Base-by-base conservation (phyloP, 2,113 vertebrate species). In the Thunnus thynnus region DNA sequence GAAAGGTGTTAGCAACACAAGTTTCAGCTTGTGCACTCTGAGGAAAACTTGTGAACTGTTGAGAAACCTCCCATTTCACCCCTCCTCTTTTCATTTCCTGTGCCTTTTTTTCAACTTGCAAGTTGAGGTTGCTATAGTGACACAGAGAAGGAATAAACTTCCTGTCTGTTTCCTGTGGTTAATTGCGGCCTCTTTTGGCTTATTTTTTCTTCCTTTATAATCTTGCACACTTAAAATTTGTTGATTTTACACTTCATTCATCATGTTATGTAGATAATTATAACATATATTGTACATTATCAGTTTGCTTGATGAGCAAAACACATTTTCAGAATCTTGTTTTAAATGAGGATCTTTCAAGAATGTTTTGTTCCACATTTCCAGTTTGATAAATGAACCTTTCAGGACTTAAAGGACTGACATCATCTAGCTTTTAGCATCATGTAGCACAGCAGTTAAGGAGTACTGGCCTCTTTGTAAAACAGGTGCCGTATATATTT, bases 31-130 rank as follows among this genome's bases (percentile, higher is more conserved):
- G 72, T 78, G 13, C 48, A 54, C 67, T 72, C 44, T 41, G 71
- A 89, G 48, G 47, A 71, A 86, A 84, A 80, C 72, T 73, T 83
- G 72, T 81, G 64, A 87, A 85, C 57, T 13, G 69, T 82, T 85
- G 46, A 82, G 64, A 85, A 84, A 71, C 79, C 85, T 79, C 70
- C 61, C 47, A 55, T 44, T 76, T 62, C 41, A 62, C 89, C 86
- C 89, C 88, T 77, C 85, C 86, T 78, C 74, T 80, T 82, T 77
- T 92, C 88, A 89, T 92, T 94, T 94, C 93, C 93, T 92, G 84
- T 89, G 64, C 58, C n/a, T 63, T 32, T 80, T 65, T 72, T 76
- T 63, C 8, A 64, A 32, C 22, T 72, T 72, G 58, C 72, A 83
- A 82, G 68, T 71, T 75, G 58, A 57, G 75, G 90, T 95, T 95